Percentiles rank a stretch among this genome's conserved stretches.
Evolutionary conservation across 2,113 vertebrate species (phyloP).

Genomic region (Tympanuchus pallidicinctus): DNA sequence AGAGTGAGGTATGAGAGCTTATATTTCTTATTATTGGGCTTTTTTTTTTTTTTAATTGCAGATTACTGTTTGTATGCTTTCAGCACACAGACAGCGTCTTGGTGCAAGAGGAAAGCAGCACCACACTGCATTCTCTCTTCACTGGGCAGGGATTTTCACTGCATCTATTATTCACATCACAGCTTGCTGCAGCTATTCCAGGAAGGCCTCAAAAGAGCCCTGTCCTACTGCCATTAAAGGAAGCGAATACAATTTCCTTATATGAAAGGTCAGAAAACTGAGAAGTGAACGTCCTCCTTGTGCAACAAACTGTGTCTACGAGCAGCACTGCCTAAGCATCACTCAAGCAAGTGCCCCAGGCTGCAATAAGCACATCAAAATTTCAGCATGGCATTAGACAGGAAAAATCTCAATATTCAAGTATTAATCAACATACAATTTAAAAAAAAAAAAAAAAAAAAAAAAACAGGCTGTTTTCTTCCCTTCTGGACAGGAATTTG

Average conservation of each 20-base stretch:
- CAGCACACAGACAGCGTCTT: not conserved
- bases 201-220: not conserved
- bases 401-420: not conserved
- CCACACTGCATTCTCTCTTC: rapidly evolving
- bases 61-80: not conserved
- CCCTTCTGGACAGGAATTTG: not conserved
- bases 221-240: not conserved
- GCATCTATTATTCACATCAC: conserved; percentile 49
- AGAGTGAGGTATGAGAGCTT: not conserved
- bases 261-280: not conserved
- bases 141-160: not conserved
- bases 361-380: not conserved
- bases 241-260: not conserved
- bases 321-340: not conserved
- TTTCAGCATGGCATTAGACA: not conserved
- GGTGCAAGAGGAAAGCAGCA: not conserved
- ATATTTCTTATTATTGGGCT: not conserved
- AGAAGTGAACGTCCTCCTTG: not conserved
- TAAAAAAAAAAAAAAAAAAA: not conserved
- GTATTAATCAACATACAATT: not conserved
- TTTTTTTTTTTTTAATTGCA: not conserved
- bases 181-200: conserved; percentile 22
- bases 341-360: not conserved
- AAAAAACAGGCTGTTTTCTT: not conserved
- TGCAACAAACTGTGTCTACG: not conserved